phyloP scores from a whole-genome alignment of 2,797 vertebrate genomes.

The Rhincodon typus region DNA sequence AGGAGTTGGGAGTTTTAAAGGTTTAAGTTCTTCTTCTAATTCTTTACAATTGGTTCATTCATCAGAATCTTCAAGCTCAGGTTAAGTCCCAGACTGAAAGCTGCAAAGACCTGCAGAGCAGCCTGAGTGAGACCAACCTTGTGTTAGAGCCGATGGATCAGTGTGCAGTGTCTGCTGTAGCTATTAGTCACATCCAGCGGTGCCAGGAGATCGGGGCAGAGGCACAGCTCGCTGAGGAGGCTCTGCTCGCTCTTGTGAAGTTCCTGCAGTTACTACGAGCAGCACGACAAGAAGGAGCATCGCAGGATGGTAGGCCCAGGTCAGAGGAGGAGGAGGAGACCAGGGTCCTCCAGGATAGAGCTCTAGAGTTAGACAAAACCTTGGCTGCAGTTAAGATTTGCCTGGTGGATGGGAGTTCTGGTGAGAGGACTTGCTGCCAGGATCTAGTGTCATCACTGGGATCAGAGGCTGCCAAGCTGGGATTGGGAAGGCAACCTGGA shows the following conservation, averaged over 20 bases:
- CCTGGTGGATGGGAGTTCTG: slow-evolving; percentile 55
- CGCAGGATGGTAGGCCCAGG: slow-evolving; percentile 52
- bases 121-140: slow-evolving; percentile 45
- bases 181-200: slow-evolving; percentile 61
- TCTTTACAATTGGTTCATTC: background rate
- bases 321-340: slow-evolving; percentile 43
- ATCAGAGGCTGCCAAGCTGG: background rate
- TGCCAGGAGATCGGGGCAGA: slow-evolving; percentile 67
- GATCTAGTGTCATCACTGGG: slow-evolving; percentile 42
- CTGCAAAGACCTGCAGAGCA: slow-evolving; percentile 56
- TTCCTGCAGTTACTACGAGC: slow-evolving; percentile 73
- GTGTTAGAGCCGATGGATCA: slow-evolving; percentile 67
- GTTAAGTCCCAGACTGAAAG: slow-evolving; percentile 68
- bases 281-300: slow-evolving; percentile 49
- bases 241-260: slow-evolving; percentile 68
- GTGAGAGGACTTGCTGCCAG: background rate
- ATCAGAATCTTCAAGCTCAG: slow-evolving; percentile 61
- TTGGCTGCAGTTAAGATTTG: slow-evolving; percentile 58
- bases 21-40: background rate
- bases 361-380: background rate
- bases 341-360: background rate
- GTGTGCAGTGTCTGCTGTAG: slow-evolving; percentile 59
- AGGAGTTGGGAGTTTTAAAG: background rate
- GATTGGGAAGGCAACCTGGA: slow-evolving; percentile 43
- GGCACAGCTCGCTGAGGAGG: slow-evolving; percentile 61